Base-by-base conservation (phyloP, 53 echinoderm and acorn worm species). In the Zoroaster sp. region DNA sequence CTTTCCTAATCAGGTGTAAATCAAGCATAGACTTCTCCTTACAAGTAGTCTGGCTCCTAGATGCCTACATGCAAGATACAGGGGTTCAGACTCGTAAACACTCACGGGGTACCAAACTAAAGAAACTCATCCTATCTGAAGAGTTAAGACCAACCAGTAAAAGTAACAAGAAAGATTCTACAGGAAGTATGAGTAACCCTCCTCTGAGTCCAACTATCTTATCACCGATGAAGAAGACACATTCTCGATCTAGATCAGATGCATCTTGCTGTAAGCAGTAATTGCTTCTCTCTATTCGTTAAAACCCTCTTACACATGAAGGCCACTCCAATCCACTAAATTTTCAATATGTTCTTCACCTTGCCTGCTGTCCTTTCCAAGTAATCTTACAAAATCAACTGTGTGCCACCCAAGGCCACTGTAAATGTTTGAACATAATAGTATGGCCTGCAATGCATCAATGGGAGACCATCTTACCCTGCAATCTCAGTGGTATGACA, bases 1-100 rank as follows among this genome's bases (percentile, higher is more conserved):
- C 11, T 28, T 49, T 67, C 15, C 44, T 37, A 44, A 52, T 28
- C 93, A 97, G 97, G 83, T 99, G 99, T 76, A 93, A 92, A 70
- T 73, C 88, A 18, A 96, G 96, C 86, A 95, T 96, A 42, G 91
- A 99, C 66, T 99, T 99, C 72, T 99, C 99, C 14, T 54, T 99
- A 39, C 91, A 93, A 5, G 67, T 89, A 31, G 94, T 91, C 37
- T 99, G 99, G 99, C 89, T 99, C 37, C 85, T 99, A 42, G 96
- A 96, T 3, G 99, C 99, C 43, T 99, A 99, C 93, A 97, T 93
- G 65, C 91, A 86, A 40, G 91, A 93, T 74, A 81, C 89, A 28
- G 93, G 90, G 46, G 86, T 93, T 18, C 93, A 93, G 35, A 89
- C 96, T 3, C 88, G 96, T 40, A 99, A 94, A 75, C 91, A 93